Evolutionary conservation across 2,797 vertebrate genomes (phyloP).

Genomic region (Bradypodion ventrale): DNA sequence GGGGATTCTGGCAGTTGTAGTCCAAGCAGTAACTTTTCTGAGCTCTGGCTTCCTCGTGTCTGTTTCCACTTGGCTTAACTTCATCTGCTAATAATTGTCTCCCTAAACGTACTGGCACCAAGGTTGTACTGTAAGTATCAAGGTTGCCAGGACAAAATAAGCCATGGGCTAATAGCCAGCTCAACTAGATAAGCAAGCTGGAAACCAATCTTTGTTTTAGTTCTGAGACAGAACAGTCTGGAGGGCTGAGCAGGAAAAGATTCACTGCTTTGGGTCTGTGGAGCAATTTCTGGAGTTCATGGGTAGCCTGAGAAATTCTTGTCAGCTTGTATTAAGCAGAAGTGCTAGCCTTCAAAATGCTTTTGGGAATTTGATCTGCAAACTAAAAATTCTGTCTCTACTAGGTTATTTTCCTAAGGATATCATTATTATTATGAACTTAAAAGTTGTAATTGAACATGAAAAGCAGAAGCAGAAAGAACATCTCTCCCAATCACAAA

Average conservation of each 20-base stretch:
- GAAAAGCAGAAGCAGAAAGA: constrained; percentile 16
- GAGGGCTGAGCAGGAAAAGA: fast-evolving
- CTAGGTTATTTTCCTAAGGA: constrained; percentile 12
- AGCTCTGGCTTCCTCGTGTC: neutral
- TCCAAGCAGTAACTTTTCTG: neutral
- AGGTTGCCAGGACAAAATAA: constrained; percentile 1
- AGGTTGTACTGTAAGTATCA: neutral
- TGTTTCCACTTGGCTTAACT: constrained; percentile 5
- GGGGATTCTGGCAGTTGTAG: neutral
- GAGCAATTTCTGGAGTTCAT: neutral
- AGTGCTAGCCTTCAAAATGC: neutral
- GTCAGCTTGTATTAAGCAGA: constrained; percentile 34
- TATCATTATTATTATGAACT: constrained; percentile 13
- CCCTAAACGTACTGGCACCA: constrained; percentile 1
- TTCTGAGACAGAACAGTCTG: neutral
- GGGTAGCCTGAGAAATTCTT: neutral
- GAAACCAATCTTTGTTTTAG: fast-evolving
- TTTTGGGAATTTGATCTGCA: constrained; percentile 21
- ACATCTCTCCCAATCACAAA: constrained; percentile 15
- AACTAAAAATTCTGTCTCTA: constrained; percentile 2
- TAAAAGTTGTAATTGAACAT: neutral
- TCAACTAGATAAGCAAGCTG: neutral
- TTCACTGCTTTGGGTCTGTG: fast-evolving
- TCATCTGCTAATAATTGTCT: neutral
- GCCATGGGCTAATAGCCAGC: neutral